Evolutionary conservation across 2,113 vertebrate species (phyloP).

Genomic region (Sigmodon hispidus): DNA sequence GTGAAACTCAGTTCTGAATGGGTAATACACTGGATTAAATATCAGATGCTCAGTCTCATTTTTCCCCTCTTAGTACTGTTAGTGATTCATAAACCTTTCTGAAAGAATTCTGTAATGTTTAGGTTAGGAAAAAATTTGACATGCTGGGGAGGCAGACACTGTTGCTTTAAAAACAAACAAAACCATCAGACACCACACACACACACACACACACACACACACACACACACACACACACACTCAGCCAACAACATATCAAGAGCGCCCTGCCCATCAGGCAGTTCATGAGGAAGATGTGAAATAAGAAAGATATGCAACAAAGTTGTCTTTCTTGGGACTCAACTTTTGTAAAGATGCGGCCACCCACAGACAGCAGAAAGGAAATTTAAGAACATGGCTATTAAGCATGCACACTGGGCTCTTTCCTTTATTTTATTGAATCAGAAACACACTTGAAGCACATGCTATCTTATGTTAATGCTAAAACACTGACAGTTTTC

Average conservation of each 20-base stretch:
- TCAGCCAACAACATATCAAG: background rate
- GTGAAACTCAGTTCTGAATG: constrained; percentile 49
- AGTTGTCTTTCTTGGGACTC: constrained; percentile 31
- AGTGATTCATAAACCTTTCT: constrained; percentile 44
- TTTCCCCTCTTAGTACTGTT: constrained; percentile 29
- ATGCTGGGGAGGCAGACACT: background rate
- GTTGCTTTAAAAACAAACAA: background rate
- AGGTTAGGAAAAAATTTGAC: constrained; percentile 36
- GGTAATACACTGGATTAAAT: constrained; percentile 38
- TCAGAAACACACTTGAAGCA: constrained; percentile 21
- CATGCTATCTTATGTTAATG: constrained; percentile 21
- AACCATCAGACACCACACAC: no score
- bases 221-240: no score
- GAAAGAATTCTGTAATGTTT: constrained; percentile 42
- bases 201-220: no score
- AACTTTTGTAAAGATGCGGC: no score
- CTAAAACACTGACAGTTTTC: constrained; percentile 20
- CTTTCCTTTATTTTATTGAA: constrained; percentile 22
- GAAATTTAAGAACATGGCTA: constrained; percentile 39
- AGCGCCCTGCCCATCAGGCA: background rate
- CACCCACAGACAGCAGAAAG: no score
- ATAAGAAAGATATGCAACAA: background rate
- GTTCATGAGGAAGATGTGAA: constrained; percentile 1
- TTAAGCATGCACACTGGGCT: background rate
- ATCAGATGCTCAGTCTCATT: background rate